phyloP scores from a whole-genome alignment of 2,888 invertebrate genomes.

The Oligia fasciuncula region DNA sequence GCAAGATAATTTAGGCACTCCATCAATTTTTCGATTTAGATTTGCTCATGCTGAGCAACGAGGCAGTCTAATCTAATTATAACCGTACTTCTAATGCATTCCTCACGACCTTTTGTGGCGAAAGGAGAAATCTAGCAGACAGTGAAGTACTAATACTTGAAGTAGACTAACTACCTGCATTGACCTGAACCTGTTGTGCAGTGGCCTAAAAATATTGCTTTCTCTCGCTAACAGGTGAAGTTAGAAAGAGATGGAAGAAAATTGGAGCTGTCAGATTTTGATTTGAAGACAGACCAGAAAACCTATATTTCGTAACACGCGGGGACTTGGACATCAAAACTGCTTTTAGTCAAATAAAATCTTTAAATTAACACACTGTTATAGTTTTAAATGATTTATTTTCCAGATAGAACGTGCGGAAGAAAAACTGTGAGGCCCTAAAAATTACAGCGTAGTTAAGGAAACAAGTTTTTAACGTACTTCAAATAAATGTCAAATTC shows the following conservation, averaged over 20 bases:
- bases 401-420: too few relatives aligned
- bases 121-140: constrained; percentile 2
- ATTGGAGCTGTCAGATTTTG: not conserved
- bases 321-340: too few relatives aligned
- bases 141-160: constrained; percentile 2
- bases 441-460: too few relatives aligned
- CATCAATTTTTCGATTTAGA: too few relatives aligned
- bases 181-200: constrained; percentile 13
- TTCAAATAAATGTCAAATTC: too few relatives aligned
- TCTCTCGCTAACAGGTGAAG: not conserved
- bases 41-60: not conserved
- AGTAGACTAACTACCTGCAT: not conserved
- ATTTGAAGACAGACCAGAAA: not conserved
- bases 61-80: not conserved
- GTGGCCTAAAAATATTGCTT: not conserved
- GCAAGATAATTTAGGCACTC: too few relatives aligned
- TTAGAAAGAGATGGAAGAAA: not conserved
- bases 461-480: too few relatives aligned
- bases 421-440: too few relatives aligned
- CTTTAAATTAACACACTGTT: too few relatives aligned
- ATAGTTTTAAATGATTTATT: too few relatives aligned
- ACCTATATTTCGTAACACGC: too few relatives aligned
- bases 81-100: not conserved
- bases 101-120: not conserved
- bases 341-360: too few relatives aligned